A percentile compares a stretch with the other conserved stretches of the same genome.
These are phyloP conservation scores for Girardinus metallicus DNA, from an alignment of 2,797 vertebrate species.

Conservation along the genomic window DNA sequence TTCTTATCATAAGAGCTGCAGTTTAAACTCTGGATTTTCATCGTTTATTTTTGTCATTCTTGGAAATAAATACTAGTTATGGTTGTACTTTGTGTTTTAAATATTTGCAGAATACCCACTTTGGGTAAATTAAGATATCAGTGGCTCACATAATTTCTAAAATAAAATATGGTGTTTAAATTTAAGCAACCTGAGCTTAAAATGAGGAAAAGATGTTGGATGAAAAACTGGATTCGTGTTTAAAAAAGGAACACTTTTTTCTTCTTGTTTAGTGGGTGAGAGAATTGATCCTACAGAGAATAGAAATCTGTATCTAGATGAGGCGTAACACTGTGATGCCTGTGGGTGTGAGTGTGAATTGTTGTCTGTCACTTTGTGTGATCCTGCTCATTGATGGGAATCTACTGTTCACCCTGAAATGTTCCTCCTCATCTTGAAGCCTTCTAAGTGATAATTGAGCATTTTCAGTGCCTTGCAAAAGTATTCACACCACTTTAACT, in stretches of 20 bases:
- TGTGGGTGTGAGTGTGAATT: conserved; percentile 1
- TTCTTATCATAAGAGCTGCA: neutral
- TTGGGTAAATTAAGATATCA: neutral
- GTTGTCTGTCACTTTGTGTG: neutral
- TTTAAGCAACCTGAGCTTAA: neutral
- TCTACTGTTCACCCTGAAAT: neutral
- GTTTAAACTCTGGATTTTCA: neutral
- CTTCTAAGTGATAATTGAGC: neutral
- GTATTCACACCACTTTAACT: neutral
- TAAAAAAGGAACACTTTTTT: neutral
- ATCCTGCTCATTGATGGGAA: neutral
- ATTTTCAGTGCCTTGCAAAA: neutral
- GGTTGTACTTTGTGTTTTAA: neutral
- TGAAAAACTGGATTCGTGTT: neutral
- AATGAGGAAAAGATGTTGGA: neutral
- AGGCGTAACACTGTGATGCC: neutral
- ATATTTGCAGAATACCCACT: neutral
- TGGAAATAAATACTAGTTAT: neutral
- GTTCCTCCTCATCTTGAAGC: neutral
- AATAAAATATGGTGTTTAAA: neutral
- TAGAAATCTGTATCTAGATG: neutral
- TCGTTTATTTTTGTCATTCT: neutral
- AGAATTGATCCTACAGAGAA: neutral
- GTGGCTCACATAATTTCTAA: neutral
- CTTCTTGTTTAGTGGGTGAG: neutral